Percentiles rank a stretch among this genome's conserved stretches.
Evolutionary conservation across 2,113 vertebrate species (phyloP).

Genomic region (Poeciliopsis prolifica): DNA sequence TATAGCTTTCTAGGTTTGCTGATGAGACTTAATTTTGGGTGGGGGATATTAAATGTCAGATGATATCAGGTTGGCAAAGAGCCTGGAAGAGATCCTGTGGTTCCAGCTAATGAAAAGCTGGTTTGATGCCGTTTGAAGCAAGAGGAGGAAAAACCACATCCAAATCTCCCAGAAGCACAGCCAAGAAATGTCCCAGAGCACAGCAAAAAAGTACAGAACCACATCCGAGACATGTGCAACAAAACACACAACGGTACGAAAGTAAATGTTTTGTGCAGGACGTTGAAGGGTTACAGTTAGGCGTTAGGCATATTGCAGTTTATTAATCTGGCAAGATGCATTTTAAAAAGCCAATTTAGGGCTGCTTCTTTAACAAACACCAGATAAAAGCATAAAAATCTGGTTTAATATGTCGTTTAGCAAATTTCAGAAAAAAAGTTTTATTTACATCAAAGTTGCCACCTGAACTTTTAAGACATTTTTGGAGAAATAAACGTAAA

Average conservation of each 20-base stretch:
- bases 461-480: no score
- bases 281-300: conserved; percentile 2
- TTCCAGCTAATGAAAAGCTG: conserved; percentile 54
- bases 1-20: conserved; percentile 46
- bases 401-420: background rate
- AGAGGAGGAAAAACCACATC: conserved; percentile 36
- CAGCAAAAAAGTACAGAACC: conserved; percentile 11
- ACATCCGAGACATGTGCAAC: conserved; percentile 13
- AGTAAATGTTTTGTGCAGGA: conserved; percentile 27
- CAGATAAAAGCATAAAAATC: background rate
- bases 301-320: conserved; percentile 11
- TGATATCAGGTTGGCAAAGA: conserved; percentile 56
- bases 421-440: no score
- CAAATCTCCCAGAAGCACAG: conserved; percentile 44
- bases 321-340: conserved; percentile 13
- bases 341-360: conserved; percentile 9
- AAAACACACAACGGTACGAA: conserved; percentile 18
- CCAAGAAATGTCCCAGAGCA: conserved; percentile 41
- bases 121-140: conserved; percentile 57
- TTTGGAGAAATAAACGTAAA: no score
- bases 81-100: conserved; percentile 52
- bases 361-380: background rate
- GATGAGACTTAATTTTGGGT: conserved; percentile 65
- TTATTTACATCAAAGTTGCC: no score
- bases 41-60: conserved; percentile 52